Evolutionary conservation across 2,888 invertebrate genomes (phyloP).

Genomic region (Atherix ibis): DNA sequence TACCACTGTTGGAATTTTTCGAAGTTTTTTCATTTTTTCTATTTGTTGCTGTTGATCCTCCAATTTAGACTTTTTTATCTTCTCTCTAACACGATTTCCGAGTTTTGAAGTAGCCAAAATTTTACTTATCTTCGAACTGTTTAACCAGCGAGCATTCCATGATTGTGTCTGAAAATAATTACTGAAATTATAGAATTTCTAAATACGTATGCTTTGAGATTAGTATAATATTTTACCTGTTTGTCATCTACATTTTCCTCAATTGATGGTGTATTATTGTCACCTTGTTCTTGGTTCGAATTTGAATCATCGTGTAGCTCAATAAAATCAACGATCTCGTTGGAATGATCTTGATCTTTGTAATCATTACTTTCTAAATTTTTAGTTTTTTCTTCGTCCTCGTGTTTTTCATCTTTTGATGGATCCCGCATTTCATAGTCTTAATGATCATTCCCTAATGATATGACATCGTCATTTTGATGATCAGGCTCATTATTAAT

Average conservation of each 20-base stretch:
- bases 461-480: conserved; percentile 29
- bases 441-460: conserved; percentile 28
- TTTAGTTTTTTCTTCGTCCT: not conserved
- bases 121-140: conserved; percentile 41
- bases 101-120: conserved; percentile 40
- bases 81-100: conserved; percentile 43
- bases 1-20: conserved; percentile 8
- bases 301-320: conserved; percentile 11
- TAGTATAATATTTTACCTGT: too few relatives aligned
- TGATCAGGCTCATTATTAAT: conserved; percentile 17
- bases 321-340: conserved; percentile 6
- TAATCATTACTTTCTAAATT: conserved; percentile 14
- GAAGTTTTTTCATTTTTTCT: conserved; percentile 11
- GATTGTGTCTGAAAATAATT: conserved; percentile 22
- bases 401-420: conserved; percentile 15
- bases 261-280: too few relatives aligned
- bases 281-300: too few relatives aligned
- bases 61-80: conserved; percentile 35
- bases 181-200: too few relatives aligned
- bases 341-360: not conserved
- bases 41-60: conserved; percentile 11
- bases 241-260: too few relatives aligned
- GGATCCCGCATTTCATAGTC: conserved; percentile 30
- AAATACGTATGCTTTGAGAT: too few relatives aligned
- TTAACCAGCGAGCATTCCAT: conserved; percentile 44